phyloP scores from a whole-genome alignment of 2,113 vertebrate genomes.

The Alces alces region DNA sequence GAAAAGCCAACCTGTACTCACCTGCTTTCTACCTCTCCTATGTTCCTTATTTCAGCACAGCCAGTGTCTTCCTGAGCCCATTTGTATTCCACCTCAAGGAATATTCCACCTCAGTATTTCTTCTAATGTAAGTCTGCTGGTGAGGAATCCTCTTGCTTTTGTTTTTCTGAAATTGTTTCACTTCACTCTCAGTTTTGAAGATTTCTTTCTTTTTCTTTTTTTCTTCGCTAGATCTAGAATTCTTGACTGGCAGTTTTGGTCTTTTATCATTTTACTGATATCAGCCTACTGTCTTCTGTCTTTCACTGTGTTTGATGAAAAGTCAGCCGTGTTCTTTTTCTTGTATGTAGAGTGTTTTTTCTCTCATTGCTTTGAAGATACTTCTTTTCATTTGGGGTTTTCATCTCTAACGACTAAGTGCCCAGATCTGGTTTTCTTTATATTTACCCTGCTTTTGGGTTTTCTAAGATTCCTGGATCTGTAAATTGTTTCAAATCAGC shows the following conservation, averaged over 20 bases:
- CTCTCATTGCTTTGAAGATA: background rate
- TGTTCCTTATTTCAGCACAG: background rate
- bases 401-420: background rate
- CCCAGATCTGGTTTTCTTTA: background rate
- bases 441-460: background rate
- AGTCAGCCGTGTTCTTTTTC: background rate
- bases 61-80: background rate
- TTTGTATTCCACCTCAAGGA: background rate
- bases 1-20: no score
- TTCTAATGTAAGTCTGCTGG: background rate
- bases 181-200: background rate
- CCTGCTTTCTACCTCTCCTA: background rate
- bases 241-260: fast-evolving
- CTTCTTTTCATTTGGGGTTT: background rate
- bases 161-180: background rate
- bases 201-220: background rate
- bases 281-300: background rate
- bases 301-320: background rate
- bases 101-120: background rate
- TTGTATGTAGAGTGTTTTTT: background rate
- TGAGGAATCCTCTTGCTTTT: background rate
- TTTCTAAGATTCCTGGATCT: background rate
- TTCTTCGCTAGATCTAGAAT: background rate
- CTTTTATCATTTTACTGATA: no score
- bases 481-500: background rate